phyloP scores from a whole-genome alignment of 2,888 invertebrate species.

The Marronus borbonicus region DNA sequence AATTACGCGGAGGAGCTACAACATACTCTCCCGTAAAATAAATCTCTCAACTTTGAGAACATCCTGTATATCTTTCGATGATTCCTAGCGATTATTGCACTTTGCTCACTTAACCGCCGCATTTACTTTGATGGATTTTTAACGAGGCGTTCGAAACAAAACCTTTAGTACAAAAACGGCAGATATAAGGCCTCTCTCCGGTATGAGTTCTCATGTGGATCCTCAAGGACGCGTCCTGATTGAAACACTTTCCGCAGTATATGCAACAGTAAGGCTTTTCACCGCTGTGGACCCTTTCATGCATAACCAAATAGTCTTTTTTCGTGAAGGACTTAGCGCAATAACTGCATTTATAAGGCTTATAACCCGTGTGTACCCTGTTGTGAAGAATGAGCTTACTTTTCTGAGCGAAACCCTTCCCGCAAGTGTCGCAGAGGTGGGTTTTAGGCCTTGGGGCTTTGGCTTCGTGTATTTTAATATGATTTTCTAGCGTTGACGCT shows the following conservation, averaged over 20 bases:
- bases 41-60: too few relatives aligned
- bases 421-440: slow-evolving; percentile 66
- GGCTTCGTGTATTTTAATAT: slow-evolving; percentile 68
- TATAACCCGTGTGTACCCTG: slow-evolving; percentile 60
- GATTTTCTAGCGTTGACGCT: slow-evolving; percentile 67
- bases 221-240: slow-evolving; percentile 57
- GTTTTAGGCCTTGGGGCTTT: slow-evolving; percentile 59
- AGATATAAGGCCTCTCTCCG: slow-evolving; percentile 60
- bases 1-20: too few relatives aligned
- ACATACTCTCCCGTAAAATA: too few relatives aligned
- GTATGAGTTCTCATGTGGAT: slow-evolving; percentile 59
- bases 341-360: slow-evolving; percentile 60
- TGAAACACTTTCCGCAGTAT: slow-evolving; percentile 60
- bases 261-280: slow-evolving; percentile 61
- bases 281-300: slow-evolving; percentile 61
- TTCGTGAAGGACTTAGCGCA: slow-evolving; percentile 61
- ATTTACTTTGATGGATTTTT: slow-evolving; percentile 61
- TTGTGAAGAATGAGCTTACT: slow-evolving; percentile 61
- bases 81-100: too few relatives aligned
- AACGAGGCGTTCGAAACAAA: slow-evolving; percentile 59
- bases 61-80: too few relatives aligned
- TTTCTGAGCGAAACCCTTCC: slow-evolving; percentile 60
- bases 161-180: slow-evolving; percentile 58
- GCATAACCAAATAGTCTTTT: slow-evolving; percentile 59
- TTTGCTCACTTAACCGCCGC: too few relatives aligned